Percentiles rank a stretch among this genome's conserved stretches.
phyloP scores from a whole-genome alignment of 2,113 vertebrate species.

The Eira barbara region DNA sequence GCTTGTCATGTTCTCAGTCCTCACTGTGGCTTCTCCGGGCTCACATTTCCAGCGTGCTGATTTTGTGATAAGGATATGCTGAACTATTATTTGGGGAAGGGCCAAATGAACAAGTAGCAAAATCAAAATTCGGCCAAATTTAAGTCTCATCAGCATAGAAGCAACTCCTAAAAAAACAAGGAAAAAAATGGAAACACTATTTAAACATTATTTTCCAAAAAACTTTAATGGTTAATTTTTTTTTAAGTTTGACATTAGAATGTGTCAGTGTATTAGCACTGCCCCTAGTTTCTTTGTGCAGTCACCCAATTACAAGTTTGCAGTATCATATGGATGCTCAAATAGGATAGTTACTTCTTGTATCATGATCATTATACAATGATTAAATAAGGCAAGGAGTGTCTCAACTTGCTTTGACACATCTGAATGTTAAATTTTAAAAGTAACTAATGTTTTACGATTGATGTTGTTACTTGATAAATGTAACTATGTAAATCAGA shows the following conservation, averaged over 20 bases:
- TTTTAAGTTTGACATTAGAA: neutral
- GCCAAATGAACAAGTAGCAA: neutral
- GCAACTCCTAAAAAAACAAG: neutral
- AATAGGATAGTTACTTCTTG: neutral
- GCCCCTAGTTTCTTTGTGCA: neutral
- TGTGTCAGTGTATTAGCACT: neutral
- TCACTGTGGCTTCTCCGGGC: neutral
- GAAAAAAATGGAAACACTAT: neutral
- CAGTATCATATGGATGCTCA: neutral
- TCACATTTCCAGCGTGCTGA: neutral
- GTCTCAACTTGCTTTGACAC: neutral
- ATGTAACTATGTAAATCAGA: neutral
- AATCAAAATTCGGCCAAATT: neutral
- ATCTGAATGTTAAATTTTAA: neutral
- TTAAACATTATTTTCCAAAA: neutral
- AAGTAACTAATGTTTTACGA: neutral
- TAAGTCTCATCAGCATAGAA: neutral
- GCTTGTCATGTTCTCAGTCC: neutral
- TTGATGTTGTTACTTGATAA: neutral
- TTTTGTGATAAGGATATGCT: neutral
- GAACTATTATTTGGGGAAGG: conserved; percentile 9
- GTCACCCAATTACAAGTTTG: neutral
- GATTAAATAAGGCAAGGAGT: neutral
- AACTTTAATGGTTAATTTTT: neutral
- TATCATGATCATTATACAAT: neutral